Percentiles rank a stretch among this genome's conserved stretches.
phyloP scores from a whole-genome alignment of 2,113 vertebrate species.

The Pseudolaguvia tuberculata region DNA sequence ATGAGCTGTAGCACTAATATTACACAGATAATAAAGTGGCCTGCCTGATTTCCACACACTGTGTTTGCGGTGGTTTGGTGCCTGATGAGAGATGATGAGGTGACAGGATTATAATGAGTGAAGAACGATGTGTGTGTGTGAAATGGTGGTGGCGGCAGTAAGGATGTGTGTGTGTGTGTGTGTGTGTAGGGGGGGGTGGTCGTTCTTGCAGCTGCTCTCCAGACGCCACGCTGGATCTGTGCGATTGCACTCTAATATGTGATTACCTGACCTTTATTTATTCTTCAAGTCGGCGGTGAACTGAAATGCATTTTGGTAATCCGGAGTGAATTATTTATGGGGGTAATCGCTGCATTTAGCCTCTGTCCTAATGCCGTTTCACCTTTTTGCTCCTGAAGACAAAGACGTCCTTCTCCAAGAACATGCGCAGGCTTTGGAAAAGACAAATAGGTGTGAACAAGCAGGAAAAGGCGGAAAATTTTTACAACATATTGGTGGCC shows the following conservation, averaged over 20 bases:
- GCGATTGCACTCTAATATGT: conserved; percentile 49
- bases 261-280: conserved; percentile 49
- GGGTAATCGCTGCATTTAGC: conserved; percentile 42
- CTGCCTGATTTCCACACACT: conserved; percentile 45
- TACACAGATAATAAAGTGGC: conserved; percentile 46
- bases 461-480: neutral
- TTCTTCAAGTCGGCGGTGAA: conserved; percentile 30
- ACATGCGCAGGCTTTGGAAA: neutral
- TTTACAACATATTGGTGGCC: too few relatives aligned
- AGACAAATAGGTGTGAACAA: neutral
- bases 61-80: conserved; percentile 34
- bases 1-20: conserved; percentile 37
- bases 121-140: neutral
- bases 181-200: neutral
- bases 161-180: conserved; percentile 11
- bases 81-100: conserved; percentile 50
- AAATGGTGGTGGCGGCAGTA: too few relatives aligned
- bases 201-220: conserved; percentile 25
- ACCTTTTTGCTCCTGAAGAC: conserved; percentile 30
- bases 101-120: conserved; percentile 53
- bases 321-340: conserved; percentile 49
- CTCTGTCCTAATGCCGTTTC: conserved; percentile 26
- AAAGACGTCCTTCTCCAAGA: conserved; percentile 22
- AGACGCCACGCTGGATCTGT: conserved; percentile 28
- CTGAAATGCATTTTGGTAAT: conserved; percentile 44